These are phyloP conservation scores for Panulirus ornatus DNA, from an alignment of 1,140 invertebrate genomes.

Conservation along the genomic window DNA sequence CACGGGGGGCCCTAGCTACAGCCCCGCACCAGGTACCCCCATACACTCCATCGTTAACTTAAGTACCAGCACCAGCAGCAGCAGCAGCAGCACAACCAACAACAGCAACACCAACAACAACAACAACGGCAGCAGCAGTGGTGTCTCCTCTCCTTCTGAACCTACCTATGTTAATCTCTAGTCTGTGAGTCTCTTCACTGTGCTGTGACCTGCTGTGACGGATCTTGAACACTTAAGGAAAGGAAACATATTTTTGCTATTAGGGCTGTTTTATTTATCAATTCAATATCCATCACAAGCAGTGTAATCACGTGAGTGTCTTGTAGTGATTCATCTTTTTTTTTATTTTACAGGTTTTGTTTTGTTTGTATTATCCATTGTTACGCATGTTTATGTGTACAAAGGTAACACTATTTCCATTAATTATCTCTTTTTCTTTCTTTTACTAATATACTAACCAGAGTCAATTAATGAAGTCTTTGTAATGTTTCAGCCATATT, in stretches of 20 bases:
- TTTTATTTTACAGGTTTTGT: slow-evolving; percentile 72
- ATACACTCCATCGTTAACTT: slow-evolving; percentile 76
- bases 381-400: slow-evolving; percentile 65
- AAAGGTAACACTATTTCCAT: slow-evolving; percentile 66
- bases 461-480: slow-evolving; percentile 41
- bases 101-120: slow-evolving; percentile 72
- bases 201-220: slow-evolving; percentile 71
- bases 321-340: slow-evolving; percentile 72
- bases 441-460: slow-evolving; percentile 68
- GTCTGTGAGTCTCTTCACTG: slow-evolving; percentile 75
- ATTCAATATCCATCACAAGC: slow-evolving; percentile 72
- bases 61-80: slow-evolving; percentile 74
- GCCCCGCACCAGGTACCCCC: slow-evolving; percentile 71
- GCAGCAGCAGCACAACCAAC: slow-evolving; percentile 70
- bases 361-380: slow-evolving; percentile 70
- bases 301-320: slow-evolving; percentile 69
- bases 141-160: slow-evolving; percentile 75
- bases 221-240: slow-evolving; percentile 59
- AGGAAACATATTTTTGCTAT: slow-evolving; percentile 17
- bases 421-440: slow-evolving; percentile 68
- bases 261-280: slow-evolving; percentile 24
- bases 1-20: slow-evolving; percentile 72
- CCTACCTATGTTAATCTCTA: slow-evolving; percentile 76
- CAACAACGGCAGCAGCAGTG: slow-evolving; percentile 73
- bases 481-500: slow-evolving; percentile 49